Conservation (phyloP, 53 echinoderm and acorn worm genomes). For the Henricia sp. region DNA sequence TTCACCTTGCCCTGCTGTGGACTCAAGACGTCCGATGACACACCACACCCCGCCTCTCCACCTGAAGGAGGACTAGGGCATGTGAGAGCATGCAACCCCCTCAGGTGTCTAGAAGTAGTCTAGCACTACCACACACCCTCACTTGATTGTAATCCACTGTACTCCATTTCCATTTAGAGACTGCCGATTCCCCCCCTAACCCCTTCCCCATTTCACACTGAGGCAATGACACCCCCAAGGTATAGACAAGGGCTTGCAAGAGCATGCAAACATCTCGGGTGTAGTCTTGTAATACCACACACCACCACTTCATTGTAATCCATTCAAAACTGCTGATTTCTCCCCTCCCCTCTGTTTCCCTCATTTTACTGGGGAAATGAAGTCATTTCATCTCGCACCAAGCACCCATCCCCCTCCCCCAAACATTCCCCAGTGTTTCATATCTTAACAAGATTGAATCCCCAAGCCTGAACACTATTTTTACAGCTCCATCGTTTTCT, state of each 20-base stretch:
- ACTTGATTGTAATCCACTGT: conserved; percentile 51
- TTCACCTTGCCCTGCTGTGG: conserved; percentile 1
- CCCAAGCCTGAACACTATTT: conserved; percentile 19
- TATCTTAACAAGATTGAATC: conserved; percentile 16
- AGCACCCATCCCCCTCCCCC: neutral
- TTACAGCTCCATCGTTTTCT: neutral
- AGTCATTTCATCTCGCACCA: too few species aligned
- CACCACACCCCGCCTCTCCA: neutral
- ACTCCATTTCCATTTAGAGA: neutral
- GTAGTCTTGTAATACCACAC: too few species aligned
- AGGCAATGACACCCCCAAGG: too few species aligned
- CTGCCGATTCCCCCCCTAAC: too few species aligned
- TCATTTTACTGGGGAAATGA: too few species aligned
- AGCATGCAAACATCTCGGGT: too few species aligned
- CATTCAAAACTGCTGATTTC: conserved; percentile 38
- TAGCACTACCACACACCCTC: conserved; percentile 9
- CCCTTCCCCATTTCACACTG: too few species aligned
- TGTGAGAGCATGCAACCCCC: conserved; percentile 7
- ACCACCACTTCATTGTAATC: too few species aligned
- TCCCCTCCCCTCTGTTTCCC: too few species aligned
- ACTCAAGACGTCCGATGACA: too few species aligned
- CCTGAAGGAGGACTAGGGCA: neutral
- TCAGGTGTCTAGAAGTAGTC: conserved; percentile 30
- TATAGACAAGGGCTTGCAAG: too few species aligned
- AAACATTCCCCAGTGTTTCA: neutral